Conservation (phyloP, 2,797 vertebrate species). For the Sebastiscus albofasciatus region DNA sequence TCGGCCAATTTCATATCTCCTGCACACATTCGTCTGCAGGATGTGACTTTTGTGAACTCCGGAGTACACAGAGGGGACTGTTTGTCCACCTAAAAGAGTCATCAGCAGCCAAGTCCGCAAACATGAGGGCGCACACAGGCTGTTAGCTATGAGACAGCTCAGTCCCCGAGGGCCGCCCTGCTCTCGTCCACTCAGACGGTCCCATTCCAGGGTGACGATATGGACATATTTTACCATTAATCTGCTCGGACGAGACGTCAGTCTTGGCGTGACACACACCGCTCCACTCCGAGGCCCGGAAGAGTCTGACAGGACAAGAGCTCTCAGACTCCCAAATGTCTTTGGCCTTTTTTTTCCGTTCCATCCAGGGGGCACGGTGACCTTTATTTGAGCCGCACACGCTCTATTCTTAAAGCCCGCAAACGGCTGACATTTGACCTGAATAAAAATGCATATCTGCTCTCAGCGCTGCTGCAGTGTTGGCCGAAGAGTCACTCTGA, state of each 20-base stretch:
- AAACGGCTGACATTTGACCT: conserved; percentile 67
- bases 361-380: conserved; percentile 12
- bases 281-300: conserved; percentile 7
- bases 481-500: conserved; percentile 59
- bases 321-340: conserved; percentile 30
- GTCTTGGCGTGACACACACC: conserved; percentile 54
- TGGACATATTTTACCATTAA: conserved; percentile 50
- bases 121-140: conserved; percentile 3
- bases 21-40: conserved; percentile 59
- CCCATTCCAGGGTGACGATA: conserved; percentile 22
- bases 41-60: conserved; percentile 71
- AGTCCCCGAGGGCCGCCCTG: conserved; percentile 25
- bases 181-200: conserved; percentile 52
- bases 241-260: conserved; percentile 59
- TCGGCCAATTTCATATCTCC: conserved; percentile 52
- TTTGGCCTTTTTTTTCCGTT: conserved; percentile 33
- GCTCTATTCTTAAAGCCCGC: conserved; percentile 39
- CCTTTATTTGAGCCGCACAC: conserved; percentile 16
- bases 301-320: conserved; percentile 27
- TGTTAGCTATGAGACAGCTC: conserved; percentile 46
- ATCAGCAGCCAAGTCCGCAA: conserved; percentile 45
- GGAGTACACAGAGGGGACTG: conserved; percentile 24
- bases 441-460: conserved; percentile 61
- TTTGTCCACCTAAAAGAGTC: conserved; percentile 51
- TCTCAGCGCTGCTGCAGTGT: conserved; percentile 31